Evolutionary conservation across 2,888 invertebrate species (phyloP), one percentile per base, ranked within the genome.

Genomic region (Epistrophe eligans): DNA sequence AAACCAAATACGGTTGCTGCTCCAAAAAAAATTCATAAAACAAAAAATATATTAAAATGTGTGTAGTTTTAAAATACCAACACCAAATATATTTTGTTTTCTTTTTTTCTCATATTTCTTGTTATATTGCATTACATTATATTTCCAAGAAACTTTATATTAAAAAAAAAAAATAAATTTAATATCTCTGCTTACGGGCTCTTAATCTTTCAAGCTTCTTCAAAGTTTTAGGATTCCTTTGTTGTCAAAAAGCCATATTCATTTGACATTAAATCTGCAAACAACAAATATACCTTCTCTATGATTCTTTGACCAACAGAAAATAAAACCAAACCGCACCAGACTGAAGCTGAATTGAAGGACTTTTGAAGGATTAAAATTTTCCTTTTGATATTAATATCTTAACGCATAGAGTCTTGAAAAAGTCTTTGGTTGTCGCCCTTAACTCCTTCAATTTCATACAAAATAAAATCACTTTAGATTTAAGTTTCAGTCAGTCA

Each of bases 371-470:
- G 40, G 64, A 82, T 77, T 64, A 66, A 82, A 50, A 57, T 82
- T 77, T 50, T 64, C 71, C 57, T 43, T 55, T 15, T 64, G 64
- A 77, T 71, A 82, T 77, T 77, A 67, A 74, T 52, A 58, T 52
- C 43, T 70, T 60, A 52, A 67, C 40, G 43, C 48, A 60, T 40
- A 48, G 58, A 66, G 73, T 73, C 57, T 38, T 70, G 6, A 17
- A 35, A 24, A 55, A 72, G 48, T 64, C 55, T 73, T 9, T 17
- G 19, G 38, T 38, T 66, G 17, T 58, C 48, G 11, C 57, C 48
- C 32, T 57, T 58, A 73, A 66, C 43, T 66, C 55, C 17, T 79
- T 38, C 45, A 52, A 28, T 32, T n/a, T 19, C 43, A 28, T 62
- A 40, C 57, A 50, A 32, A 60, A 52, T 40, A 62, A 62, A 43